Base-by-base conservation (phyloP, 2,113 vertebrate species). In the Cepphus grylle region DNA sequence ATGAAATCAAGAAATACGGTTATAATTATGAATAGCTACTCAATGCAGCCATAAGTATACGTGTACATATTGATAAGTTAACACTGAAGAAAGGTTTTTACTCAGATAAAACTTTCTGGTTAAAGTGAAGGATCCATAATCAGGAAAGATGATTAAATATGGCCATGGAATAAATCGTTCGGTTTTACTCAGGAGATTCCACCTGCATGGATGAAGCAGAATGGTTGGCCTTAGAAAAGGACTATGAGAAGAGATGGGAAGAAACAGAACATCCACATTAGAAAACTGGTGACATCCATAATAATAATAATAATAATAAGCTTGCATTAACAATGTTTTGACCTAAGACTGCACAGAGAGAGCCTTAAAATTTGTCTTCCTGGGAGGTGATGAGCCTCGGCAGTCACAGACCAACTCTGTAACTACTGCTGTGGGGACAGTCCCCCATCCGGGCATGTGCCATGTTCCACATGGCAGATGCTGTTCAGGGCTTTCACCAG, bases 401-500 rank as follows among this genome's bases (percentile, higher is more conserved):
- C 42, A 52, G 65, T 42, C 59, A 63, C 38, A 83, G 42, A 42
- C 27, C 30, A 72, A 20, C 26, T 61, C 43, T 23, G 16, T 36
- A 49, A 32, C 11, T 62, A 30, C 30, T 72, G 14, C 6, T 49
- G 32, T 86, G 58, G 19, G 34, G 32, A 62, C 16, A 52, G 36
- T 19, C 70, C 58, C 50, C 73, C 59, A 43, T 8, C 3, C 2
- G 4, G 61, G 19, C 26, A 62, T 0, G 0, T 25, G 11, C 15
- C 52, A 30, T 15, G 12, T 11, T 79, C 23, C 56, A 63, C 0
- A 5, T 30, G 34, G 15, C 62, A 79, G 53, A 14, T 88, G 53
- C 30, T 72, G 29, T 42, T 88, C 30, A 49, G 63, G 40, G 27
- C 25, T 81, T 84, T 81, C 72, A 71, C 36, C 52, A 91, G 20